These are phyloP conservation scores for Choristoneura fumiferana DNA, from an alignment of 1,140 invertebrate genomes.

Conservation along the genomic window DNA sequence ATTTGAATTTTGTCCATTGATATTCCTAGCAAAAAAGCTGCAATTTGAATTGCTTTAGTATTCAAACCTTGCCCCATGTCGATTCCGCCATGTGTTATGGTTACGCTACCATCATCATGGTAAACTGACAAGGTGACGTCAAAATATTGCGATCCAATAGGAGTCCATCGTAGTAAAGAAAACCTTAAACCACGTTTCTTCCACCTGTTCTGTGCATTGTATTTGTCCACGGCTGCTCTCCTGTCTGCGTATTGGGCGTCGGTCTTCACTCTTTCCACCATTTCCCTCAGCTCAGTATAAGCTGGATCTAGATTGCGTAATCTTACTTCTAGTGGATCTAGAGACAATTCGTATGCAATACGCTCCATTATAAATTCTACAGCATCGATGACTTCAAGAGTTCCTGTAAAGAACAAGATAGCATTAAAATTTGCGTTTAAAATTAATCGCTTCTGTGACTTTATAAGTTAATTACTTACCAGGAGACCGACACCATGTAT, in stretches of 20 bases:
- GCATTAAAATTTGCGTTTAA: no score
- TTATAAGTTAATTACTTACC: constrained; percentile 31
- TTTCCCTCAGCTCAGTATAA: not conserved
- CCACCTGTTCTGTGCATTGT: constrained; percentile 87
- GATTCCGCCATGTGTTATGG: constrained; percentile 86
- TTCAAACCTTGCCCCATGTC: constrained; percentile 93
- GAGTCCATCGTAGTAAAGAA: constrained; percentile 81
- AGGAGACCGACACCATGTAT: constrained; percentile 79
- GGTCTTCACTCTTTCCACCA: constrained; percentile 57
- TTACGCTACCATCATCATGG: constrained; percentile 86
- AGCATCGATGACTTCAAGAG: constrained; percentile 82
- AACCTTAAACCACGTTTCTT: constrained; percentile 86
- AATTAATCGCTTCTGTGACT: not conserved
- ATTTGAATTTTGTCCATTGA: constrained; percentile 83
- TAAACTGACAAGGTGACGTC: constrained; percentile 84
- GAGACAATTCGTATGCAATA: constrained; percentile 82
- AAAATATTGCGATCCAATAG: constrained; percentile 76
- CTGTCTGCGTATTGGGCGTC: constrained; percentile 81
- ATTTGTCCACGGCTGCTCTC: constrained; percentile 77
- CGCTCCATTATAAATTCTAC: constrained; percentile 91
- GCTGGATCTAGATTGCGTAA: constrained; percentile 81
- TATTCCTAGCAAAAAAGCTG: constrained; percentile 84
- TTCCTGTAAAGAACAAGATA: constrained; percentile 79
- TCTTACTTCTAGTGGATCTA: constrained; percentile 85
- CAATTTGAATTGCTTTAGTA: constrained; percentile 85